phyloP scores from a whole-genome alignment of 2,113 vertebrate species.

The Notechis scutatus region DNA sequence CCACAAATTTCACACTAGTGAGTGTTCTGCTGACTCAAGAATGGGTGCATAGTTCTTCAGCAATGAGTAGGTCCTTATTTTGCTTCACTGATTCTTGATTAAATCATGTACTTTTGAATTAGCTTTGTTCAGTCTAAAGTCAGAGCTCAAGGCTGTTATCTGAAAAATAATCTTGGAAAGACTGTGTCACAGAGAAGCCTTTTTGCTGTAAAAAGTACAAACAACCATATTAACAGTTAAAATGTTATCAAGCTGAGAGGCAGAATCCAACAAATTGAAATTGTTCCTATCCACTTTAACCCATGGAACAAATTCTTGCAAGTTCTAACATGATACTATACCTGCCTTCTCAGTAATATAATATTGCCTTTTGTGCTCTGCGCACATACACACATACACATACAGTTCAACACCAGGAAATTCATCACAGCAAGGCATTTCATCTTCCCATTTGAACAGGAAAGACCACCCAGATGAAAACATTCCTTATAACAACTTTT shows the following conservation, averaged over 20 bases:
- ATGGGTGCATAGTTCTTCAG: background rate
- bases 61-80: background rate
- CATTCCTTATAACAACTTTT: background rate
- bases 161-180: background rate
- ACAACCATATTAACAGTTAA: background rate
- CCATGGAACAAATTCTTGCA: background rate
- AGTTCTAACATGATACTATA: background rate
- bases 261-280: background rate
- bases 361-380: background rate
- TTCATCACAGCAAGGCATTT: background rate
- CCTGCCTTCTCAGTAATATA: background rate
- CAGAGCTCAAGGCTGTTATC: background rate
- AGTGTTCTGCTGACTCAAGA: background rate
- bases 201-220: background rate
- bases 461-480: slow-evolving; percentile 22
- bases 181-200: background rate
- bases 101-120: background rate
- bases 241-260: background rate
- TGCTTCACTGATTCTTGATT: background rate
- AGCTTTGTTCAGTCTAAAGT: background rate
- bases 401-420: background rate
- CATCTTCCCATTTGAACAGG: slow-evolving; percentile 10
- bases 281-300: background rate
- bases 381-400: background rate
- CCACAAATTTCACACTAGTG: background rate